These are phyloP conservation scores for Hirtodrosophila alboralis DNA, from an alignment of 2,888 invertebrate genomes.

Conservation along the genomic window DNA sequence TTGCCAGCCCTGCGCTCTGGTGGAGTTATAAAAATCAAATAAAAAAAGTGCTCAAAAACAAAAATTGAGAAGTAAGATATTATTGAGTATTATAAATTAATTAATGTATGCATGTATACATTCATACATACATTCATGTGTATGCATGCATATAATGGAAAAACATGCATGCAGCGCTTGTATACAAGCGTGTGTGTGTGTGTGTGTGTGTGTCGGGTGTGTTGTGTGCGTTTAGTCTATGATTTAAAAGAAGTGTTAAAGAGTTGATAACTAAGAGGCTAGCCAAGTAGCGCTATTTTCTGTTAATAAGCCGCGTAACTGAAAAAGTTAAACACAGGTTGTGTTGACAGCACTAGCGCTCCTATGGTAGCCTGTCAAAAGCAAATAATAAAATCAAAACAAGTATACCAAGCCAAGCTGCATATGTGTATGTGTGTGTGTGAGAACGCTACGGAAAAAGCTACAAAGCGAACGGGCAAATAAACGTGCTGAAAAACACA, in stretches of 20 bases:
- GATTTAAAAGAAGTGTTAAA: constrained; percentile 9
- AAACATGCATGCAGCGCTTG: no score
- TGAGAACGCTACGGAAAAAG: constrained; percentile 30
- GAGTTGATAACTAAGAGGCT: not conserved
- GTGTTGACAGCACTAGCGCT: constrained; percentile 8
- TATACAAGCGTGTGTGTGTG: not conserved
- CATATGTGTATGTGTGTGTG: constrained; percentile 15
- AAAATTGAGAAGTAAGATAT: constrained; percentile 5
- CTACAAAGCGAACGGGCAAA: constrained; percentile 25
- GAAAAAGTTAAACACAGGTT: no score
- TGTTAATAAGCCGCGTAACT: no score
- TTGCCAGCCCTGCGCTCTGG: constrained; percentile 48
- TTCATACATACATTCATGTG: not conserved
- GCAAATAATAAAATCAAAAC: constrained; percentile 49
- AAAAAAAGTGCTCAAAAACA: constrained; percentile 30
- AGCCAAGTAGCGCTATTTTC: no score
- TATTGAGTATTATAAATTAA: constrained; percentile 3
- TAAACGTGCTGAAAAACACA: constrained; percentile 42
- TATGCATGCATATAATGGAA: not conserved
- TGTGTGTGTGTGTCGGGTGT: constrained; percentile 17
- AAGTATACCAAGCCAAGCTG: constrained; percentile 15
- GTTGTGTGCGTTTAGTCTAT: constrained; percentile 28
- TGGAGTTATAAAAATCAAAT: constrained; percentile 45
- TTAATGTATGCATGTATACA: not conserved
- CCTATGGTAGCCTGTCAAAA: constrained; percentile 8